Base-by-base conservation (phyloP, 2,888 invertebrate species). In the Cryptus armator region DNA sequence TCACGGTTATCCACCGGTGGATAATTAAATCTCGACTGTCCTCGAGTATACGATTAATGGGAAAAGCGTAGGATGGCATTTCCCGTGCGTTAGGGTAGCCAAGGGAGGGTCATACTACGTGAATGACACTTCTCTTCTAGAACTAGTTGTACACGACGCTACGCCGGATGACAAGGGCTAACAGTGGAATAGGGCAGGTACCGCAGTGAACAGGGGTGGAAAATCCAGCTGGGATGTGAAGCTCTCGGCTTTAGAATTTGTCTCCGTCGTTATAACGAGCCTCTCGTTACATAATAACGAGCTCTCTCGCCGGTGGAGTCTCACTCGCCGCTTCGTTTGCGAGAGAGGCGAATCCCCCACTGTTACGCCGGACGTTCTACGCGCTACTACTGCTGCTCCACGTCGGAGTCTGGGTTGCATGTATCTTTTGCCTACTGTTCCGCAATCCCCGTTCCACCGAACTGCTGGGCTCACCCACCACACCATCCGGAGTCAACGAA, bases 261-360 rank as follows among this genome's bases (percentile, higher is more conserved):
- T 92, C 91, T 90, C 91, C 91, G 91, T 91, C 92, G 91, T 92
- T 92, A 93, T 92, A 93, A 92, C 92, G 92, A 92, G 92, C 91
- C 90, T 90, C 92, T 92, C 91, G 92, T 92, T 92, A 92, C 91
- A 92, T 91, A 92, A 92, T 92, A 92, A 93, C 92, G 92, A 92
- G 92, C 76, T 64, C 66, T 66, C 66, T 37, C 90, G 62, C 62
- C 62, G 87, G 5, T 7, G 86, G 79, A 85, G 83, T 66, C 72
- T 32, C 29, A 87, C 87, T 86, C 89, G 88, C 87, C 88, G 90
- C 89, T 91, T 91, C 90, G 91, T 91, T 91, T 91, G 90, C 89
- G 86, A 87, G 89, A 88, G 89, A 87, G 88, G 88, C 88, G 89
- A 88, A 78, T 79, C 37, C 37, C 37, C 88, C 85, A 89, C 90